These are phyloP conservation scores for Pantala flavescens DNA, from an alignment of 1,140 invertebrate species.

Conservation along the genomic window DNA sequence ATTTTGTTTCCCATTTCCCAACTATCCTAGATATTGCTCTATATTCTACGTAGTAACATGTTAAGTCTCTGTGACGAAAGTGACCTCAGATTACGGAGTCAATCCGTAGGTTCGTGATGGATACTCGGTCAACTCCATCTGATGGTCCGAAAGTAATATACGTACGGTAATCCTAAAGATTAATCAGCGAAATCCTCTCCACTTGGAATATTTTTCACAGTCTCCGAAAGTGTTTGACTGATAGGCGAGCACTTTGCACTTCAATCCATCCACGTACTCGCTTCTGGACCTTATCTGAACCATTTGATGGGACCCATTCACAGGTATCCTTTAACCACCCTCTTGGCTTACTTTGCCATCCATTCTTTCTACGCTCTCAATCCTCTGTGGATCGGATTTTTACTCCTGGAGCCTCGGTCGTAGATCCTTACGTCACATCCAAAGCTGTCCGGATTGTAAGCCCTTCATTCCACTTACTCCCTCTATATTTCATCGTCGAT, in stretches of 20 bases:
- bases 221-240: not conserved
- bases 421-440: not conserved
- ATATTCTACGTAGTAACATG: too few species aligned
- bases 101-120: too few species aligned
- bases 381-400: not conserved
- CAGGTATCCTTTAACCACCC: not conserved
- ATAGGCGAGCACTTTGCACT: not conserved
- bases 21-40: too few species aligned
- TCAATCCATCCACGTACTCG: not conserved
- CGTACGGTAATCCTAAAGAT: too few species aligned
- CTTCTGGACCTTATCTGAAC: not conserved
- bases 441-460: slow-evolving; percentile 4
- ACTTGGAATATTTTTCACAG: too few species aligned
- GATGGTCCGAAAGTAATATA: too few species aligned
- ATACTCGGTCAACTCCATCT: too few species aligned
- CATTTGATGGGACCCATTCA: not conserved
- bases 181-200: too few species aligned
- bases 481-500: not conserved
- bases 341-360: not conserved
- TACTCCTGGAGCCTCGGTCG: not conserved
- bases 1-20: too few species aligned
- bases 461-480: not conserved
- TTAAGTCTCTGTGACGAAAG: too few species aligned
- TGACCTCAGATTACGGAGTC: too few species aligned
- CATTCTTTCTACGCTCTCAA: not conserved